Base-by-base conservation (phyloP, 2,797 vertebrate species). In the Aphelocoma californica region DNA sequence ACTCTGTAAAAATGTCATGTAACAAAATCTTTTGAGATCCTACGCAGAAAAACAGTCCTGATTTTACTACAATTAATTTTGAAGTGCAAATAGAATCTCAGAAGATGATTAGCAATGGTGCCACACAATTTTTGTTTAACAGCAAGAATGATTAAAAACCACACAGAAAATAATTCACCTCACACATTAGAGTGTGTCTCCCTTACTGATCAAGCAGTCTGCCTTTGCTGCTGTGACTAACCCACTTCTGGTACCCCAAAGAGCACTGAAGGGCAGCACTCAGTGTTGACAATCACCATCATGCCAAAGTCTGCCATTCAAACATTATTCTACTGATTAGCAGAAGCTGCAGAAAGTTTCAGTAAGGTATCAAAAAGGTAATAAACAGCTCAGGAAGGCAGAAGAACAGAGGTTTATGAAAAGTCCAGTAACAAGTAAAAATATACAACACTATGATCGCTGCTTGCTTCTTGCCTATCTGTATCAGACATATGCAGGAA, bases 1-100 rank as follows among this genome's bases (percentile, higher is more conserved):
- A 1, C 31, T 18, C 2, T 2, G 1, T 6, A 57, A 50, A 75
- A 80, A 65, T 1, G 5, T 26, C 42, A 34, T 6, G 26, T 18
- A 50, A 62, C 47, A 77, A 54, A 79, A 53, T 6, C 20, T 28
- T 82, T 44, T 53, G n/a, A 78, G 53, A 36, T 42, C 13, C 26
- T 23, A 7, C 18, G 28, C 31, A 70, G 40, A 24, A 81, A 78
- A 86, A 17, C 10, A 66, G 26, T 50, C 53, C 32, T 56, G 74
- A 40, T 71, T 87, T 79, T 48, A 44, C 25, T 40, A 20, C 60
- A 77, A 38, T 47, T 84, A 25, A 26, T 25, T 84, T 20, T 60
- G 26, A 81, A 79, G 32, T 28, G 20, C 57, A 92, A 83, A 70
- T 18, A 28, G 38, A 18, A 42, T 38, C 25, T 60, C 48, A 67